Conservation (phyloP, 2,888 invertebrate species). For the Plusia festucae region DNA sequence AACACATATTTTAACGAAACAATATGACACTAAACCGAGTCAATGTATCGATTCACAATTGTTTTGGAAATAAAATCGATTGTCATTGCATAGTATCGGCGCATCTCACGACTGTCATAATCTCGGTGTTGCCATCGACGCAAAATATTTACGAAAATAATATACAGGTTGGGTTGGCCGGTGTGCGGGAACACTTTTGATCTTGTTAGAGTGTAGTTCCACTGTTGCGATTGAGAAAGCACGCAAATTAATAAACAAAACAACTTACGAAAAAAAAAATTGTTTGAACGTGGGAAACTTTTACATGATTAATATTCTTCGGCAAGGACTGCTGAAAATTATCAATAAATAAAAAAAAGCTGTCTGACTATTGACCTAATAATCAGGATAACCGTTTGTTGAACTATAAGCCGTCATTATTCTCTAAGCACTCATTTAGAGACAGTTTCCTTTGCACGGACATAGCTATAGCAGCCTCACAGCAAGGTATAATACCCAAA, state of each 20-base stretch:
- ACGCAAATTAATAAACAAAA: not conserved
- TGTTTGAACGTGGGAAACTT: too few relatives aligned
- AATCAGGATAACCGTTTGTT: too few relatives aligned
- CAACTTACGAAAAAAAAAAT: not conserved
- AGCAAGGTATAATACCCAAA: slow-evolving; percentile 1
- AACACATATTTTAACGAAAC: slow-evolving; percentile 55
- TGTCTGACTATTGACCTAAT: too few relatives aligned
- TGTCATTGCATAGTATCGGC: slow-evolving; percentile 73
- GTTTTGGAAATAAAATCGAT: slow-evolving; percentile 72
- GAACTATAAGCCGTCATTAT: too few relatives aligned
- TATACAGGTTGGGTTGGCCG: slow-evolving; percentile 66
- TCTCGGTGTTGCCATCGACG: slow-evolving; percentile 69
- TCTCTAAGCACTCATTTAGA: too few relatives aligned
- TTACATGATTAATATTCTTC: too few relatives aligned
- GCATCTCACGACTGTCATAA: slow-evolving; percentile 71
- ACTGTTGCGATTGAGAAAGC: slow-evolving; percentile 28
- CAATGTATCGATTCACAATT: slow-evolving; percentile 66
- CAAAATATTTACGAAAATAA: slow-evolving; percentile 84
- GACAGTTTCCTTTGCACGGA: not conserved
- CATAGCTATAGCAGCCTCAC: not conserved
- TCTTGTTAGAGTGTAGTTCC: slow-evolving; percentile 69
- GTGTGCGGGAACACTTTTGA: slow-evolving; percentile 73
- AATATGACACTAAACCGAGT: slow-evolving; percentile 62
- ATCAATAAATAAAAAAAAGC: too few relatives aligned
- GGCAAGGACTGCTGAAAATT: too few relatives aligned